These are phyloP conservation scores for Drosophila paramelanica DNA, from an alignment of 2,888 invertebrate species.

Conservation along the genomic window DNA sequence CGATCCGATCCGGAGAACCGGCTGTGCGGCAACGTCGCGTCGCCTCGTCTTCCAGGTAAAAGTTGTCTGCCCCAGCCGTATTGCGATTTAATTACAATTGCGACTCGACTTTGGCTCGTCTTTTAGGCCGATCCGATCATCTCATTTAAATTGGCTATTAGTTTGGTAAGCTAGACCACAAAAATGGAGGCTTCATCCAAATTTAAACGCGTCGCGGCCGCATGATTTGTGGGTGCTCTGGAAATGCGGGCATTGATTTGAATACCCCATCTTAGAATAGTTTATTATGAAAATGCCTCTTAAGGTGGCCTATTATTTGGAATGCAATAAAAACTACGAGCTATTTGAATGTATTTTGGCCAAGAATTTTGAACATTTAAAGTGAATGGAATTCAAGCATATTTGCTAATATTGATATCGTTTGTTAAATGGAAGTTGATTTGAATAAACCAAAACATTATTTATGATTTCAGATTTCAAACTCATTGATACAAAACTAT, in stretches of 20 bases:
- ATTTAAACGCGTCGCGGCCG: conserved; percentile 28
- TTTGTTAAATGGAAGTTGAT: neutral
- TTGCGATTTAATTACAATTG: conserved; percentile 79
- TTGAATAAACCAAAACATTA: neutral
- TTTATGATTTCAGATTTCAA: neutral
- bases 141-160: conserved; percentile 78
- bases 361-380: neutral
- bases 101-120: conserved; percentile 45
- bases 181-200: conserved; percentile 28
- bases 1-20: conserved; percentile 47
- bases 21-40: conserved; percentile 25
- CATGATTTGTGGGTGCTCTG: conserved; percentile 58
- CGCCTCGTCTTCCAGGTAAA: conserved; percentile 33
- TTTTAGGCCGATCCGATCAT: conserved; percentile 25
- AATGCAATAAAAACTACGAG: conserved; percentile 15
- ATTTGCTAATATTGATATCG: neutral
- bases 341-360: neutral
- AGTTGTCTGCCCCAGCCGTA: conserved; percentile 57
- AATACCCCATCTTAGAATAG: conserved; percentile 21
- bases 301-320: conserved; percentile 2
- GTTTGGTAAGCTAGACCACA: conserved; percentile 43
- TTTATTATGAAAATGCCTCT: conserved; percentile 10
- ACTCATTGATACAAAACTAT: too few species aligned
- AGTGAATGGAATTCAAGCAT: neutral
- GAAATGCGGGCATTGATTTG: conserved; percentile 44